A percentile compares a stretch with the other conserved stretches of the same genome.
These are phyloP conservation scores for Drosophila neocordata DNA, from an alignment of 1,140 invertebrate species.

Conservation along the genomic window DNA sequence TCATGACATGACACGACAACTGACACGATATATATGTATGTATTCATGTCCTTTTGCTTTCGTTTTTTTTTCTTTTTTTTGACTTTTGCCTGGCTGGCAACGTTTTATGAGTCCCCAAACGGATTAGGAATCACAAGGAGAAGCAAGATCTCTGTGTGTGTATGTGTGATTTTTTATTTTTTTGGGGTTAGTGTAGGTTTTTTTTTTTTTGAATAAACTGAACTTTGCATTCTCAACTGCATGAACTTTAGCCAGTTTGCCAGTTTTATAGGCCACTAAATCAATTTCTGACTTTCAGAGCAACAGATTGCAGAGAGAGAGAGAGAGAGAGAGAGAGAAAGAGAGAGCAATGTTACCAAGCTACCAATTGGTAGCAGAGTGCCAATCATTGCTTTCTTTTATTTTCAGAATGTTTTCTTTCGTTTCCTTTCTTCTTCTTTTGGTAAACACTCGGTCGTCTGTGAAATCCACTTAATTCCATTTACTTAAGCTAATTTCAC, in stretches of 20 bases:
- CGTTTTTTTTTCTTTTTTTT: no score
- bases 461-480: slow-evolving; percentile 80
- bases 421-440: not conserved
- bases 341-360: not conserved
- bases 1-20: slow-evolving; percentile 65
- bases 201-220: slow-evolving; percentile 7
- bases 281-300: slow-evolving; percentile 29
- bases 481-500: slow-evolving; percentile 81
- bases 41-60: slow-evolving; percentile 25
- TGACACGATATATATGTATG: slow-evolving; percentile 40
- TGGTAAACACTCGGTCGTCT: slow-evolving; percentile 46
- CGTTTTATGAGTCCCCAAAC: not conserved
- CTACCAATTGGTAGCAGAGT: slow-evolving; percentile 3
- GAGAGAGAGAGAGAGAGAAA: no score
- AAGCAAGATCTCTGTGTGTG: not conserved
- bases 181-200: not conserved
- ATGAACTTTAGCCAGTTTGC: slow-evolving; percentile 24
- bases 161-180: not conserved
- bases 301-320: slow-evolving; percentile 28
- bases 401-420: not conserved
- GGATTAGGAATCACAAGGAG: slow-evolving; percentile 3
- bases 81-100: slow-evolving; percentile 12
- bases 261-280: slow-evolving; percentile 54
- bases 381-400: not conserved
- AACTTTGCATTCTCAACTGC: slow-evolving; percentile 5